A percentile compares a stretch with the other conserved stretches of the same genome.
Conservation (phyloP, 2,888 invertebrate species). For the Graphium colonna region DNA sequence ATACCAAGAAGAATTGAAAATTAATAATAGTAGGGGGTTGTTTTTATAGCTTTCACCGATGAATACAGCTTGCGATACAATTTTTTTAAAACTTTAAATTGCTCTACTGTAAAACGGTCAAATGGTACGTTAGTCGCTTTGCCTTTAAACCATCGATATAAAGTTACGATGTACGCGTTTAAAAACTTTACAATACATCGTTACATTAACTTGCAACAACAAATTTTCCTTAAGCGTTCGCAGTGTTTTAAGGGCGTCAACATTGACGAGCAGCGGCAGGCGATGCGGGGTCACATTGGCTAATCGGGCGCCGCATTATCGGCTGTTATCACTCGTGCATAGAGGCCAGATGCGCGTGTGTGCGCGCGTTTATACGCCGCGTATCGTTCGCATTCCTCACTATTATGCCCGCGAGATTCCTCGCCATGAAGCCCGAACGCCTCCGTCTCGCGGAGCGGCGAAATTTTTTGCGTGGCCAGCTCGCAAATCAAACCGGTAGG, state of each 20-base stretch:
- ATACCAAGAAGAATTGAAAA: too few species aligned
- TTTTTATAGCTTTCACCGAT: too few species aligned
- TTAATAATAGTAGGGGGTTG: too few species aligned
- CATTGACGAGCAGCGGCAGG: not conserved
- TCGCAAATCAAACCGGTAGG: conserved; percentile 72
- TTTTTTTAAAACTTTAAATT: too few species aligned
- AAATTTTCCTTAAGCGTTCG: too few species aligned
- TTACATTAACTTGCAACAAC: too few species aligned
- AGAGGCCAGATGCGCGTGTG: conserved; percentile 45
- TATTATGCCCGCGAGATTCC: conserved; percentile 70
- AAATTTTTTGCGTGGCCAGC: conserved; percentile 66
- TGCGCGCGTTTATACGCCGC: conserved; percentile 36
- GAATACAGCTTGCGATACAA: too few species aligned
- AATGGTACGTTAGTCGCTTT: too few species aligned
- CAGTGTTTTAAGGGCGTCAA: not conserved
- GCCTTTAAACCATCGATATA: too few species aligned
- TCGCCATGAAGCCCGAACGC: conserved; percentile 43
- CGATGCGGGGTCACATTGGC: conserved; percentile 65
- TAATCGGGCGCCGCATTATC: conserved; percentile 67
- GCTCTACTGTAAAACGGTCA: too few species aligned
- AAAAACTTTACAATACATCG: too few species aligned
- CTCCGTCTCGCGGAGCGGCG: conserved; percentile 59
- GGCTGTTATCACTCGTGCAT: conserved; percentile 57
- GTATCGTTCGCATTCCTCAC: conserved; percentile 62
- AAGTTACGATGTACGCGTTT: too few species aligned